phyloP scores from a whole-genome alignment of 2,797 vertebrate genomes.

The Ptychadena robeensis region DNA sequence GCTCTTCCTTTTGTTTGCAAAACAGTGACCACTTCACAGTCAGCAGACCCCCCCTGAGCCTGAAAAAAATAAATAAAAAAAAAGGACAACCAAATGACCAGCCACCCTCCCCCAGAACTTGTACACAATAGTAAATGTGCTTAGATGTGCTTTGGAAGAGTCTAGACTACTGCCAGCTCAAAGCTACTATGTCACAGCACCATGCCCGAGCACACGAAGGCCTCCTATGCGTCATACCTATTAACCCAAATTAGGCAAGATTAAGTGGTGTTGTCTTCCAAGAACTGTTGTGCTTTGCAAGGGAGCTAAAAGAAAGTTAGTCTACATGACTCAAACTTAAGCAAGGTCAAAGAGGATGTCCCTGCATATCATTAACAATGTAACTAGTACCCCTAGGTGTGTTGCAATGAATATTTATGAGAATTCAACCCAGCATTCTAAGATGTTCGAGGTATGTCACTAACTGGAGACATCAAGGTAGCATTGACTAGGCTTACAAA shows the following conservation, averaged over 20 bases:
- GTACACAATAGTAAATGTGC: conserved; percentile 9
- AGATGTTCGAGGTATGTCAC: neutral
- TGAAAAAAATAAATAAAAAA: neutral
- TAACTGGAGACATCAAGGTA: neutral
- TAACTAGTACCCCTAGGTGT: neutral
- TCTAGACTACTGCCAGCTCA: conserved; percentile 22
- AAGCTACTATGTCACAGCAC: conserved; percentile 10
- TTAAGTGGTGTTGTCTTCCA: neutral
- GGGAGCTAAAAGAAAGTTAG: neutral
- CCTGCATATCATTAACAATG: neutral
- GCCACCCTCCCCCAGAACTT: neutral
- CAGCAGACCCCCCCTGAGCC: conserved; percentile 32
- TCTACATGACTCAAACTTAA: neutral
- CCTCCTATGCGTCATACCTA: neutral
- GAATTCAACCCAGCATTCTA: neutral
- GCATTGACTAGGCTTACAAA: neutral
- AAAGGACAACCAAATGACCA: neutral
- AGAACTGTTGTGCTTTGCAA: neutral
- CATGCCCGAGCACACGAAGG: neutral
- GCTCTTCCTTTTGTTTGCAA: conserved; percentile 14
- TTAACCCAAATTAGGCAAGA: neutral
- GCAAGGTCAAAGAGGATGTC: neutral
- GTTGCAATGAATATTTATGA: neutral
- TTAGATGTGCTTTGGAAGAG: conserved; percentile 21
- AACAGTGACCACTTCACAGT: conserved; percentile 12